A percentile compares a stretch with the other conserved stretches of the same genome.
Evolutionary conservation across 1,140 invertebrate genomes (phyloP).

Genomic region (Drosophila jambulina): DNA sequence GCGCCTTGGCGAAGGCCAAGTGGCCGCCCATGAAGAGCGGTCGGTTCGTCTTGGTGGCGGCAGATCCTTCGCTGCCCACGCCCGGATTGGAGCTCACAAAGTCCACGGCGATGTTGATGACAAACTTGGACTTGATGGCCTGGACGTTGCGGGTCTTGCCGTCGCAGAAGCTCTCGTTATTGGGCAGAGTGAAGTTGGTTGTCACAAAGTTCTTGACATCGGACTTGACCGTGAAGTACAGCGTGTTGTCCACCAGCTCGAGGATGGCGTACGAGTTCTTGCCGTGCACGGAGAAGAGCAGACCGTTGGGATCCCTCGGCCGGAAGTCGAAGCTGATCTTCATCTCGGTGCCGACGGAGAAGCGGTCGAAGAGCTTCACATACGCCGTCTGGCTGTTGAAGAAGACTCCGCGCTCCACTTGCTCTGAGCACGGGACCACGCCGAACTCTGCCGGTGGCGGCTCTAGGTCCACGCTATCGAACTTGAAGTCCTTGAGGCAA

Average conservation of each 20-base stretch:
- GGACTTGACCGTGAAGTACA: conserved; percentile 94
- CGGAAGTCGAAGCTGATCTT: conserved; percentile 95
- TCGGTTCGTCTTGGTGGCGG: conserved; percentile 92
- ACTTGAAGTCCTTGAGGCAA: conserved; percentile 93
- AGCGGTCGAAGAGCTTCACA: conserved; percentile 88
- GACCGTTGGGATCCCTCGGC: conserved; percentile 92
- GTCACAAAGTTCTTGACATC: conserved; percentile 91
- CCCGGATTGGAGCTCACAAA: conserved; percentile 72
- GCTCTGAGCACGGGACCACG: conserved; percentile 92
- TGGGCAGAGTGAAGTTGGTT: conserved; percentile 89
- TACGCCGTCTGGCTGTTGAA: conserved; percentile 87
- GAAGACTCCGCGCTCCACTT: conserved; percentile 95
- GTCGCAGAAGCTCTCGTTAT: conserved; percentile 93
- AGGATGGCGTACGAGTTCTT: conserved; percentile 93
- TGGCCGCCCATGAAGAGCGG: conserved; percentile 96
- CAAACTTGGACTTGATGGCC: conserved; percentile 80
- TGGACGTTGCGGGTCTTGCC: conserved; percentile 94
- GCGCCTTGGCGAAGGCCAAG: conserved; percentile 86
- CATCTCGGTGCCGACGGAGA: conserved; percentile 91
- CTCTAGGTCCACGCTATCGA: conserved; percentile 89
- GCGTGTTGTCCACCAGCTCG: conserved; percentile 93
- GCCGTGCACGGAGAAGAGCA: conserved; percentile 93
- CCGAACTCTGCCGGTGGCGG: conserved; percentile 86
- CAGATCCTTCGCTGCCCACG: conserved; percentile 88
- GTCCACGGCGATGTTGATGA: conserved; percentile 76